A percentile compares a stretch with the other conserved stretches of the same genome.
Evolutionary conservation across 1,140 invertebrate genomes (phyloP).

Genomic region (Pseudoatta argentina): DNA sequence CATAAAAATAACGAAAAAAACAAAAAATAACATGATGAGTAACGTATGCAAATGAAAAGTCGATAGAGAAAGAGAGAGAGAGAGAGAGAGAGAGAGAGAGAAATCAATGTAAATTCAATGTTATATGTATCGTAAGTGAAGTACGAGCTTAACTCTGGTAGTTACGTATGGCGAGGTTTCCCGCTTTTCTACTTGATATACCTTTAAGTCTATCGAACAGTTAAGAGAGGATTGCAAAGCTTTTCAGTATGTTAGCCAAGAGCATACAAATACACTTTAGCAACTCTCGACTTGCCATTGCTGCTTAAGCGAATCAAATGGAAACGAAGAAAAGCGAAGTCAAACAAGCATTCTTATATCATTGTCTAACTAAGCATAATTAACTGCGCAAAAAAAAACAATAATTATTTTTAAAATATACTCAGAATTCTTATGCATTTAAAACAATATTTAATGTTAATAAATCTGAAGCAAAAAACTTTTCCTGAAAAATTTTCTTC

Average conservation of each 20-base stretch:
- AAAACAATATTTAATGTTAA: background rate
- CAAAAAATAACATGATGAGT: background rate
- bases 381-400: background rate
- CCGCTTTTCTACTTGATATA: slow-evolving; percentile 39
- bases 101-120: background rate
- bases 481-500: background rate
- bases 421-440: background rate
- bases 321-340: slow-evolving; percentile 10
- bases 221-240: slow-evolving; percentile 58
- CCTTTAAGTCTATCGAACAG: slow-evolving; percentile 50
- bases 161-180: slow-evolving; percentile 23
- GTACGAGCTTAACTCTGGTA: slow-evolving; percentile 21
- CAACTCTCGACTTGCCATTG: slow-evolving; percentile 34
- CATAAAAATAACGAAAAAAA: background rate
- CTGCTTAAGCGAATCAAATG: slow-evolving; percentile 47
- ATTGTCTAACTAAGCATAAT: background rate
- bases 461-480: background rate
- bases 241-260: slow-evolving; percentile 62
- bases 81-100: background rate
- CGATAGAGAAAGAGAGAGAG: background rate
- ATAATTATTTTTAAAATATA: background rate
- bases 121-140: slow-evolving; percentile 11
- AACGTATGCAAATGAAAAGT: no score
- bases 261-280: slow-evolving; percentile 60
- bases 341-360: background rate